These are phyloP conservation scores for Enteromius anoplus DNA, from an alignment of 2,797 vertebrate genomes.

Conservation along the genomic window DNA sequence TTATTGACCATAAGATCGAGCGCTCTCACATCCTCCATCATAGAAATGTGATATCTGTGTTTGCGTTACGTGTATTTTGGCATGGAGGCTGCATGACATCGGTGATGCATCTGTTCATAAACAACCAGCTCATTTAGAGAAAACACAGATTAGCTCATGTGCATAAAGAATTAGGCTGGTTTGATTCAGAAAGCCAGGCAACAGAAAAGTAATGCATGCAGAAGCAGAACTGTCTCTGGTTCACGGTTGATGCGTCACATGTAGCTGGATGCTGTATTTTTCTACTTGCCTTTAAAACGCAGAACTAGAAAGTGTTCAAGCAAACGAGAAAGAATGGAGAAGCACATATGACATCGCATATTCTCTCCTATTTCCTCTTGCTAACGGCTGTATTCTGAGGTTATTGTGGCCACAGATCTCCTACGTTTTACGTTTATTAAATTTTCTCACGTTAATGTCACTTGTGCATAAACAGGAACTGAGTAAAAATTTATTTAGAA, in stretches of 20 bases:
- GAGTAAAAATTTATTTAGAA: no score
- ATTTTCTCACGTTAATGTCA: neutral
- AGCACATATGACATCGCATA: constrained; percentile 13
- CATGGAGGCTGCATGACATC: neutral
- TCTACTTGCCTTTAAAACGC: neutral
- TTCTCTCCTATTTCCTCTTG: constrained; percentile 28
- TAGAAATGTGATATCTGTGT: neutral
- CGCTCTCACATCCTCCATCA: neutral
- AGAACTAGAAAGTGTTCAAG: neutral
- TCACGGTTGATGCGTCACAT: neutral
- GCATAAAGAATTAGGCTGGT: neutral
- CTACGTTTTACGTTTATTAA: neutral
- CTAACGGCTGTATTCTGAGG: constrained; percentile 31
- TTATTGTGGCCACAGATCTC: neutral
- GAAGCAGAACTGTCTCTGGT: constrained; percentile 10
- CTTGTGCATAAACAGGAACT: neutral
- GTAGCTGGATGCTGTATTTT: constrained; percentile 1
- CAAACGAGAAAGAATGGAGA: constrained; percentile 10
- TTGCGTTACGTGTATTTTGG: neutral
- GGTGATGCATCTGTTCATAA: neutral
- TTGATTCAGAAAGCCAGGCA: constrained; percentile 2
- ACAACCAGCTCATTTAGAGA: neutral
- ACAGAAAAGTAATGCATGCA: neutral
- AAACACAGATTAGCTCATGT: constrained; percentile 7
- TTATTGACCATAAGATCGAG: neutral